A percentile compares a stretch with the other conserved stretches of the same genome.
phyloP scores from a whole-genome alignment of 2,797 vertebrate genomes.

The Vultur gryphus region DNA sequence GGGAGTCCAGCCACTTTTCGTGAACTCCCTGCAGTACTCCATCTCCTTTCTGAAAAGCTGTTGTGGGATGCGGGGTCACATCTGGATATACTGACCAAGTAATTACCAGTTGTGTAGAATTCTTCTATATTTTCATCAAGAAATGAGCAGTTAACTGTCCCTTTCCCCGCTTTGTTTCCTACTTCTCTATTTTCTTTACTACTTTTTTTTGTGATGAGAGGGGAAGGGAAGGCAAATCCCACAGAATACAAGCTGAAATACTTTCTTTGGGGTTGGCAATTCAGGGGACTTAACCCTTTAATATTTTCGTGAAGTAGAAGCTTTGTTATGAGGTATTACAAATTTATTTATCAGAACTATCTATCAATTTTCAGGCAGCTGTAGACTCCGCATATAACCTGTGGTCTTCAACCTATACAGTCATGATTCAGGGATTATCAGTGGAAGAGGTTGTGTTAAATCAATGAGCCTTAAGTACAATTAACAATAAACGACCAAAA shows the following conservation, averaged over 20 bases:
- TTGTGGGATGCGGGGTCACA: not conserved
- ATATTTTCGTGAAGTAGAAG: not conserved
- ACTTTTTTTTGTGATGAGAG: not conserved
- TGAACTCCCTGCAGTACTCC: not conserved
- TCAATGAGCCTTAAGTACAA: not conserved
- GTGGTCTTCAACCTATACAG: not conserved
- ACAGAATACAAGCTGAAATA: not conserved
- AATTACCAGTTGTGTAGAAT: not conserved
- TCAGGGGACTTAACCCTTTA: not conserved
- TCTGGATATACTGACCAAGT: not conserved
- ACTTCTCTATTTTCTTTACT: not conserved
- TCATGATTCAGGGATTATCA: not conserved
- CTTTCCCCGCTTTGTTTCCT: not conserved
- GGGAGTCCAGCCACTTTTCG: not conserved
- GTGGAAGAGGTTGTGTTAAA: not conserved
- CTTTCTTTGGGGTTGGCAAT: not conserved
- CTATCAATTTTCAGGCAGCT: not conserved
- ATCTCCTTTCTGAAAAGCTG: not conserved
- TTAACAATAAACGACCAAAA: not conserved
- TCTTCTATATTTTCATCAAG: not conserved
- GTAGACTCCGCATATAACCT: not conserved
- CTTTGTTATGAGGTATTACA: not conserved
- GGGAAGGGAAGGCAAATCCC: not conserved
- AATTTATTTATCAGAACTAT: not conserved
- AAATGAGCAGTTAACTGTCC: not conserved